Conservation (phyloP, 2,888 invertebrate species). For the Cantharis rufa region DNA sequence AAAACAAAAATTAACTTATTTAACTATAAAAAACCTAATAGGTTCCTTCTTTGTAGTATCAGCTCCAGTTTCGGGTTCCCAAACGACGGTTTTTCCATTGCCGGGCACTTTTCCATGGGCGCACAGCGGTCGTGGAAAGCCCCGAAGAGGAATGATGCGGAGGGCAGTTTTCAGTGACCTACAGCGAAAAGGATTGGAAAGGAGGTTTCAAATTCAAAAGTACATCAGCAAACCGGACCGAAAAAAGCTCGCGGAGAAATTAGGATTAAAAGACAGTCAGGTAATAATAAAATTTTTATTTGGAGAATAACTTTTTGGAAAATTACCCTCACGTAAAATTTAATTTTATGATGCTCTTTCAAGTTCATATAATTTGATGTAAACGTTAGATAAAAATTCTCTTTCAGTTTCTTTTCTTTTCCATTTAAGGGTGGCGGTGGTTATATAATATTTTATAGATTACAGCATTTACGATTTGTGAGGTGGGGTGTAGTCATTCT, state of each 20-base stretch:
- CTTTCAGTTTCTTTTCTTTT: constrained; percentile 14
- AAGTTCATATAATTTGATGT: constrained; percentile 4
- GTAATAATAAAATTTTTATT: constrained; percentile 57
- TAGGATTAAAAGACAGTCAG: constrained; percentile 97
- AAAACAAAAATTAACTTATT: neutral
- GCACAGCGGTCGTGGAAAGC: constrained; percentile 88
- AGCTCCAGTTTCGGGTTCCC: constrained; percentile 56
- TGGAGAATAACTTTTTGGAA: neutral
- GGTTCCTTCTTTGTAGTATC: constrained; percentile 48
- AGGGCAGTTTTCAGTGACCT: constrained; percentile 93
- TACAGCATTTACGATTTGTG: constrained; percentile 31
- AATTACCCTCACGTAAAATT: constrained; percentile 30
- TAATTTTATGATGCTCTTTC: neutral
- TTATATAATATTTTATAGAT: constrained; percentile 31
- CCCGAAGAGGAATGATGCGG: constrained; percentile 94
- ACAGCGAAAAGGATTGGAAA: constrained; percentile 93
- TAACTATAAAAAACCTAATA: neutral
- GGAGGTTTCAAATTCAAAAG: constrained; percentile 94
- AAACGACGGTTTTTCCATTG: constrained; percentile 57
- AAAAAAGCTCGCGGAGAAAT: constrained; percentile 93
- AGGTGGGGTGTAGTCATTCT: constrained; percentile 39
- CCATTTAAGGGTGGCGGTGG: constrained; percentile 35
- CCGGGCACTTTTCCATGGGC: constrained; percentile 81
- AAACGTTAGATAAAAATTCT: constrained; percentile 12
- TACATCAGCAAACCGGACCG: constrained; percentile 98